Evolutionary conservation across 2,797 vertebrate genomes (phyloP).

Genomic region (Champsocephalus gunnari): DNA sequence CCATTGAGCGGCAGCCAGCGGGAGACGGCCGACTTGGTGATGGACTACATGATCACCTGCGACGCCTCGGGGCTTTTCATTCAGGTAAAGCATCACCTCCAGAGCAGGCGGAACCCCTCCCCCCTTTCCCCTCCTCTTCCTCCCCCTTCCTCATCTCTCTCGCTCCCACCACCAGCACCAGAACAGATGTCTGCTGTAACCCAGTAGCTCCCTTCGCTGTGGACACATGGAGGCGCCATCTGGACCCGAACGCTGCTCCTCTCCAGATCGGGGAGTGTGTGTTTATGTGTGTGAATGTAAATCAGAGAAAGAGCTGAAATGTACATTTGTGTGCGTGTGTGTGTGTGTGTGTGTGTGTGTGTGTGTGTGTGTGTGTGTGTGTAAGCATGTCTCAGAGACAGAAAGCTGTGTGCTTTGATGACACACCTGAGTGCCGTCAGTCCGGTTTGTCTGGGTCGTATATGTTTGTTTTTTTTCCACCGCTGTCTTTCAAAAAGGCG

Average conservation of each 20-base stretch:
- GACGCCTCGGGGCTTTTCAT: constrained; percentile 74
- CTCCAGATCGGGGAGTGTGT: constrained; percentile 76
- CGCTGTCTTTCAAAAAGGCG: constrained; percentile 51
- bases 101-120: constrained; percentile 57
- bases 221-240: constrained; percentile 88
- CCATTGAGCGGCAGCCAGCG: constrained; percentile 53
- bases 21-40: constrained; percentile 75
- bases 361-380: constrained; percentile 31
- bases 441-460: constrained; percentile 73
- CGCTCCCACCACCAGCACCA: constrained; percentile 78
- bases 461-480: constrained; percentile 53
- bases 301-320: constrained; percentile 44
- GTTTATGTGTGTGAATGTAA: constrained; percentile 46
- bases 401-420: constrained; percentile 69
- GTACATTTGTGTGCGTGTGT: constrained; percentile 35
- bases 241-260: constrained; percentile 83
- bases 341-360: constrained; percentile 27
- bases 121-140: constrained; percentile 26
- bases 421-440: constrained; percentile 81
- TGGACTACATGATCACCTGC: constrained; percentile 84
- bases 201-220: constrained; percentile 87
- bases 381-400: constrained; percentile 75
- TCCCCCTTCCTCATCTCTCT: constrained; percentile 63
- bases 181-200: constrained; percentile 90
- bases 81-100: constrained; percentile 83